These are phyloP conservation scores for Leptopilina drosophilae DNA, from an alignment of 2,888 invertebrate species.

Conservation along the genomic window DNA sequence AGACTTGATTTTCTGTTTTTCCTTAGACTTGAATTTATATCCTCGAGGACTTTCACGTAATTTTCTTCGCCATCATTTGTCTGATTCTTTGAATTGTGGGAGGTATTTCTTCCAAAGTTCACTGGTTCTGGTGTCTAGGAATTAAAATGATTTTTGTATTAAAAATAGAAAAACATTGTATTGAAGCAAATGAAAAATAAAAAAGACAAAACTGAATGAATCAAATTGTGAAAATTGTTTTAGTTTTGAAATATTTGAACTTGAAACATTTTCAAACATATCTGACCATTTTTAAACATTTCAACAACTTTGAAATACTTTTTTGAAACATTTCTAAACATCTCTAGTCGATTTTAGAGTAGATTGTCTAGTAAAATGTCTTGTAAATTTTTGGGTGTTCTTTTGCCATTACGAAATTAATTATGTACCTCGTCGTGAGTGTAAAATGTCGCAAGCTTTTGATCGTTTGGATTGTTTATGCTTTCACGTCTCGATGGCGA, in stretches of 20 bases:
- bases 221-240: too few relatives aligned
- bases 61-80: conserved; percentile 58
- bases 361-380: too few relatives aligned
- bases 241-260: too few relatives aligned
- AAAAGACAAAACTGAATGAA: too few relatives aligned
- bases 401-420: neutral
- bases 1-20: conserved; percentile 57
- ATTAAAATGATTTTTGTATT: neutral
- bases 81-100: conserved; percentile 35
- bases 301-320: too few relatives aligned
- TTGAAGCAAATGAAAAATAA: neutral
- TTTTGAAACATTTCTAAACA: too few relatives aligned
- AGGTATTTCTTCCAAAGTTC: conserved; percentile 17
- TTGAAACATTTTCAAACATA: too few relatives aligned
- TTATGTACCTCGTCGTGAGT: conserved; percentile 65
- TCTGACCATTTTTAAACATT: too few relatives aligned
- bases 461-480: conserved; percentile 57
- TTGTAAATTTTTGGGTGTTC: neutral
- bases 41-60: conserved; percentile 66
- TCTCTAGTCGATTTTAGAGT: too few relatives aligned
- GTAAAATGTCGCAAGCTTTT: conserved; percentile 68
- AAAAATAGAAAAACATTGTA: neutral
- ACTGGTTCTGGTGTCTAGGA: conserved; percentile 20
- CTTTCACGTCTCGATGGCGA: conserved; percentile 65
- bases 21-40: conserved; percentile 65